Evolutionary conservation across 2,888 invertebrate species (phyloP).

Genomic region (Sinohyriopsis cumingii): DNA sequence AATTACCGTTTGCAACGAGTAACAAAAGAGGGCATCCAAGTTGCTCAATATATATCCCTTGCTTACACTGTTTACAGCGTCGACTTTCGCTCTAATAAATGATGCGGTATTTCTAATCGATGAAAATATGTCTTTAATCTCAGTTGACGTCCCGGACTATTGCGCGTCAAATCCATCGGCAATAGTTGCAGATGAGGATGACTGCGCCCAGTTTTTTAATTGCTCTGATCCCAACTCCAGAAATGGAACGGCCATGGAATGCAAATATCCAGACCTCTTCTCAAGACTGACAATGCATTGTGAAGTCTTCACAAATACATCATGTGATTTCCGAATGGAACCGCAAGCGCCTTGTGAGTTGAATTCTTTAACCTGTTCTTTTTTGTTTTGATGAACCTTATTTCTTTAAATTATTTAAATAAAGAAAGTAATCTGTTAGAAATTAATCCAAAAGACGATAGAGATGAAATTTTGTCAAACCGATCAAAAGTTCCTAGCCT

Average conservation of each 20-base stretch:
- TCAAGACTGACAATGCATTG: conserved; percentile 35
- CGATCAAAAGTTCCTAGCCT: no score
- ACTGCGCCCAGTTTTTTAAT: conserved; percentile 39
- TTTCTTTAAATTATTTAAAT: background rate
- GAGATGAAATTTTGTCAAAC: no score
- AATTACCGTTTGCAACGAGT: no score
- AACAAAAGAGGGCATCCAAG: no score
- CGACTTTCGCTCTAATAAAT: no score
- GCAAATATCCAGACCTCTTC: conserved; percentile 51
- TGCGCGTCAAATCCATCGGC: conserved; percentile 33
- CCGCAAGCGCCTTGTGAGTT: conserved; percentile 51
- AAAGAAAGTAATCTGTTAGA: no score
- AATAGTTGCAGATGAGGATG: conserved; percentile 27
- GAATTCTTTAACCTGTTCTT: no score
- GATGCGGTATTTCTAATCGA: no score
- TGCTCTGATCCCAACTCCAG: conserved; percentile 17
- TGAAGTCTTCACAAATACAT: conserved; percentile 37
- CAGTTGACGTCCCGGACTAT: conserved; percentile 36
- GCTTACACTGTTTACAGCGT: no score
- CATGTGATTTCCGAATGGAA: conserved; percentile 40
- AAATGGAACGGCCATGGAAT: conserved; percentile 32
- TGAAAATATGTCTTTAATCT: background rate
- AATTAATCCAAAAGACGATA: no score
- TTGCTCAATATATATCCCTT: no score
- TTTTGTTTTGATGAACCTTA: no score